Base-by-base conservation (phyloP, 2,113 vertebrate species). In the Crotalus viridis region DNA sequence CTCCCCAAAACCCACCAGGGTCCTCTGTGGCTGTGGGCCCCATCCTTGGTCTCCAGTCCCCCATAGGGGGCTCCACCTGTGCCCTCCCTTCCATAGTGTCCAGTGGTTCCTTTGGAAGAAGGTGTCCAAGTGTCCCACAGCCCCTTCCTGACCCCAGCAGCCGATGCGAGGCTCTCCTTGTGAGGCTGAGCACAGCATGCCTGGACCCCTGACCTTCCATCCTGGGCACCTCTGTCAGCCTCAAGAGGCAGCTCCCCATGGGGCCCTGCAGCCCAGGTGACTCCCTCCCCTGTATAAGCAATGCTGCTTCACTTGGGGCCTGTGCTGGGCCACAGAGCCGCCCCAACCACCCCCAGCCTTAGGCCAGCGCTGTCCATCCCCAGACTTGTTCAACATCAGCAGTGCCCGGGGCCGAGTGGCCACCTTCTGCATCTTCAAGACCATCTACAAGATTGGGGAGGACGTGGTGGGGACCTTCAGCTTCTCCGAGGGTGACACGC, bases 371-470 rank as follows among this genome's bases (percentile, higher is more conserved):
- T 10, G 13, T 57, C 39, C 94, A 9, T 95, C 86, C 92, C 6
- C 96, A 99, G 99, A 99, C 95, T 97, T 99, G 89, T 99, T 99
- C 94, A 99, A 99, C 94, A 99, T 99, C 98, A 99, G 99, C 95
- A 99, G 99, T 86, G 95, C 98, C 90, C 98, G 98, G 26, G 99
- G 99, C 26, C 99, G 99, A 94, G 99, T 99, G 94, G 99, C 98
- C 5, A 99, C 98, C 0, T 99, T 99, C 96, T 99, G 99, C 97
- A 99, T 99, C 97, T 99, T 99, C 97, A 99, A 99, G 96, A 99
- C 98, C 0, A 97, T 99, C 1, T 99, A 99, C 97, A 98, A 99
- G 97, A 98, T 99, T 0, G 99, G 99, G 17, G 99, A 99, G 94
- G 99, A 99, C 10, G 98, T 99, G 89, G 97, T 99, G 4, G 99